phyloP scores from a whole-genome alignment of 2,888 invertebrate species.

The Cybosia mesomella region DNA sequence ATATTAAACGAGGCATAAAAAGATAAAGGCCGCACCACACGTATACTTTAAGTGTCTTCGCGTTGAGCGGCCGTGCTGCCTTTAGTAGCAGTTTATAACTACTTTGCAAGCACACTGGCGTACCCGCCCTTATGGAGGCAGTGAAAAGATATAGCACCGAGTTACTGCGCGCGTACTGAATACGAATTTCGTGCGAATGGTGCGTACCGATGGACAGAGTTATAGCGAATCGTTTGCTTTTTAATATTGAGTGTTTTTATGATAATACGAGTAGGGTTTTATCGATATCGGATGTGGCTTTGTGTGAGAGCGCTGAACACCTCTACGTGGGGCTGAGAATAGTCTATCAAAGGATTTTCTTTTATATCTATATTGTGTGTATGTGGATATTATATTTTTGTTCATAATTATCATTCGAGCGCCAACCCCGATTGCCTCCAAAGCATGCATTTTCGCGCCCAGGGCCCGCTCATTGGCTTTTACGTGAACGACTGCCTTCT shows the following conservation, averaged over 20 bases:
- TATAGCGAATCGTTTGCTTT: slow-evolving; percentile 70
- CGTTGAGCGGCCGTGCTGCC: slow-evolving; percentile 56
- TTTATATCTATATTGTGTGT: slow-evolving; percentile 31
- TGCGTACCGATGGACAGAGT: slow-evolving; percentile 69
- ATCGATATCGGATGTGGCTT: slow-evolving; percentile 61
- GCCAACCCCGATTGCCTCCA: too few relatives aligned
- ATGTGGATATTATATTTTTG: slow-evolving; percentile 11
- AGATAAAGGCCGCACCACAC: slow-evolving; percentile 67
- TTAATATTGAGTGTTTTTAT: slow-evolving; percentile 80
- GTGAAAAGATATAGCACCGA: slow-evolving; percentile 78
- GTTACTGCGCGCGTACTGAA: slow-evolving; percentile 68
- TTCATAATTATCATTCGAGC: slow-evolving; percentile 13
- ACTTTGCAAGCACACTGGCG: slow-evolving; percentile 70
- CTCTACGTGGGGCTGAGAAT: slow-evolving; percentile 49
- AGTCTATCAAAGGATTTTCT: slow-evolving; percentile 30
- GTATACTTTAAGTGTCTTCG: slow-evolving; percentile 64
- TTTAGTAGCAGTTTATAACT: slow-evolving; percentile 76
- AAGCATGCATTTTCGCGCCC: too few relatives aligned
- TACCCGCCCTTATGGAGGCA: slow-evolving; percentile 74
- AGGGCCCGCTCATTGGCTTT: too few relatives aligned
- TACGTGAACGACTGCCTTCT: too few relatives aligned
- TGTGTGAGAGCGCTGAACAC: slow-evolving; percentile 56
- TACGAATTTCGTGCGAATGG: slow-evolving; percentile 76
- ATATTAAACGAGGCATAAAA: slow-evolving; percentile 66
- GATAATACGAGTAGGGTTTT: slow-evolving; percentile 64